phyloP scores from a whole-genome alignment of 2,797 vertebrate genomes.

The Cephalopachus bancanus region DNA sequence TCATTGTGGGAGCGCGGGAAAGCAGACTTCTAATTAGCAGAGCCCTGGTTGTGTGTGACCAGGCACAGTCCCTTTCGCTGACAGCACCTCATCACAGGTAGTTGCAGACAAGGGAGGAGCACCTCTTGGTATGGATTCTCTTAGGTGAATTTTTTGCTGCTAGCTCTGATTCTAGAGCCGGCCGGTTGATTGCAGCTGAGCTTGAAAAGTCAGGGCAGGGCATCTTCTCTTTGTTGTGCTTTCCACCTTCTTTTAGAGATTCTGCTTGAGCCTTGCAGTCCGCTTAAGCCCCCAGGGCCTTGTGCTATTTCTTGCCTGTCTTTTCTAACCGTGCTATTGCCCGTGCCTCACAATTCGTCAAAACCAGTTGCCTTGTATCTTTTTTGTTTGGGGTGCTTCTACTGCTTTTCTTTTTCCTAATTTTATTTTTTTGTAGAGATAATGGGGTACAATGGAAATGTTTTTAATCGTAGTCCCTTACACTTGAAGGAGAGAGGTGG shows the following conservation, averaged over 20 bases:
- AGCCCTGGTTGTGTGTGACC: background rate
- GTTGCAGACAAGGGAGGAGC: background rate
- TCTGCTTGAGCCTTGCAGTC: background rate
- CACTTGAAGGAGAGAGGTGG: background rate
- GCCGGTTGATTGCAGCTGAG: background rate
- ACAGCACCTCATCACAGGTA: background rate
- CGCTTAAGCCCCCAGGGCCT: background rate
- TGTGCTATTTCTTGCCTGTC: rapidly evolving
- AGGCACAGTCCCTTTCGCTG: background rate
- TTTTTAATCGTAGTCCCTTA: background rate
- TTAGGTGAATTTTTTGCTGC: background rate
- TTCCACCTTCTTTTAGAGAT: background rate
- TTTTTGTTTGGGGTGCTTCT: background rate
- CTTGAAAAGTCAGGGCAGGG: background rate
- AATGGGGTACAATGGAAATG: no score
- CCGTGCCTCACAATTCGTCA: rapidly evolving
- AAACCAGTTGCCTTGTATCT: background rate
- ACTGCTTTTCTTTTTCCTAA: background rate
- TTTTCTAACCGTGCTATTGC: background rate
- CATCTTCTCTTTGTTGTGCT: background rate
- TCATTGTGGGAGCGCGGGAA: conserved; percentile 69
- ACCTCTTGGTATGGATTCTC: background rate
- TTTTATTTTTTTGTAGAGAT: no score
- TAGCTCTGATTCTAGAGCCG: background rate
- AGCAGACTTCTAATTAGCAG: conserved; percentile 54